Percentiles rank a stretch among this genome's conserved stretches.
These are phyloP conservation scores for Zaprionus davidi DNA, from an alignment of 1,140 invertebrate species.

Conservation along the genomic window DNA sequence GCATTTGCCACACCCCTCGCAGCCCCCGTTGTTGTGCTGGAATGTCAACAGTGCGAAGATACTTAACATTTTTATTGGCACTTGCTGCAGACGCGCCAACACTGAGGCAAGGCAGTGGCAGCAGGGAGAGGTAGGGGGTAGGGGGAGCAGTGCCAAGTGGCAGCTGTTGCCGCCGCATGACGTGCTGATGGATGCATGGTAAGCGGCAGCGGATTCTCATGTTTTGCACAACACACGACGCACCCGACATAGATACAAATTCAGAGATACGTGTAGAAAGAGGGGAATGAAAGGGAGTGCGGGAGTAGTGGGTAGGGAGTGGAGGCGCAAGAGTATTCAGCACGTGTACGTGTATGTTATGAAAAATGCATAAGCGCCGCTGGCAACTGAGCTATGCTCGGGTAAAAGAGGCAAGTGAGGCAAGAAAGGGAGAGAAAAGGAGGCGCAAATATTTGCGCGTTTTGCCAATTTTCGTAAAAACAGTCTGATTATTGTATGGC, in stretches of 20 bases:
- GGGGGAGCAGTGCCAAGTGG: conserved; percentile 1
- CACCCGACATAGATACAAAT: conserved; percentile 6
- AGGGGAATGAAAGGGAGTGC: neutral
- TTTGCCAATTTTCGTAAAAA: conserved; percentile 72
- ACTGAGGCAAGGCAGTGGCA: neutral
- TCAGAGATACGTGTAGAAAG: conserved; percentile 9
- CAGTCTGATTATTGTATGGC: conserved; percentile 67
- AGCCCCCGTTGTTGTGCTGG: conserved; percentile 9
- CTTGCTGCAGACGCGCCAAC: conserved; percentile 43
- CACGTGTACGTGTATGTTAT: conserved; percentile 70
- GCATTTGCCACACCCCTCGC: conserved; percentile 42
- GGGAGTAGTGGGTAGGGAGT: conserved; percentile 16
- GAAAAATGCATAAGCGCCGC: conserved; percentile 80
- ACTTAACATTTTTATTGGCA: conserved; percentile 84
- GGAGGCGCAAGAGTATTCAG: conserved; percentile 53
- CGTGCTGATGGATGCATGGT: conserved; percentile 72
- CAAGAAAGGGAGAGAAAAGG: neutral
- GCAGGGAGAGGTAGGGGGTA: neutral
- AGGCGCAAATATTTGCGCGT: conserved; percentile 64
- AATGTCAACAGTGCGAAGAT: conserved; percentile 78
- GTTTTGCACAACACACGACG: conserved; percentile 39
- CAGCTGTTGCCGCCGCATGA: conserved; percentile 74
- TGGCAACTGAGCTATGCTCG: conserved; percentile 30
- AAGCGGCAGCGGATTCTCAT: conserved; percentile 56
- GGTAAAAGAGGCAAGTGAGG: neutral